Conservation (phyloP, 1,140 invertebrate genomes). For the Caenorhabditis brenneri region DNA sequence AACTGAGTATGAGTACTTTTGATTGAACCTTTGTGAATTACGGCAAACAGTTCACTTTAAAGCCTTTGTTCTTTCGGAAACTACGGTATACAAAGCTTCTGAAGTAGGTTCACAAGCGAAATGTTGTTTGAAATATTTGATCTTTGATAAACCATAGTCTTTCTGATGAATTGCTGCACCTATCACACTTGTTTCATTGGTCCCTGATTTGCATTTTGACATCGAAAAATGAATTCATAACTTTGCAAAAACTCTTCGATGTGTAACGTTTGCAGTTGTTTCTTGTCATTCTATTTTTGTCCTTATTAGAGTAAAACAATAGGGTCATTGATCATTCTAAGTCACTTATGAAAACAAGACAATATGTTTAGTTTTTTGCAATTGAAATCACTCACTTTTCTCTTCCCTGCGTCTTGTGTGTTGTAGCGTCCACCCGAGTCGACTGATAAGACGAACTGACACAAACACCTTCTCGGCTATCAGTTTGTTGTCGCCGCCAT, state of each 20-base stretch:
- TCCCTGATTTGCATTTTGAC: background rate
- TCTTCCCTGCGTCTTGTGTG: background rate
- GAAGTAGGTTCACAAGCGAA: too few relatives aligned
- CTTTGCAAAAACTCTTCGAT: too few relatives aligned
- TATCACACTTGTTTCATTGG: background rate
- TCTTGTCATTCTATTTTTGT: background rate
- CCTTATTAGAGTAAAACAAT: background rate
- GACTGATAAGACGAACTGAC: conserved; percentile 13
- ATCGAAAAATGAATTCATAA: too few relatives aligned
- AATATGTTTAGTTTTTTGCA: background rate
- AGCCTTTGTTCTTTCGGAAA: too few relatives aligned
- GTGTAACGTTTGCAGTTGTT: too few relatives aligned
- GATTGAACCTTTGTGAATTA: too few relatives aligned
- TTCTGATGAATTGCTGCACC: background rate
- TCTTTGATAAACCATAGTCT: too few relatives aligned
- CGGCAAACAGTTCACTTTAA: too few relatives aligned
- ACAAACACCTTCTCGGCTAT: conserved; percentile 5
- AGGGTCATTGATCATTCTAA: background rate
- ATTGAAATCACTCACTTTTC: background rate
- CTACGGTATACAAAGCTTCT: too few relatives aligned
- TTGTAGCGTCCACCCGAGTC: background rate
- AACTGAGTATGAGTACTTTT: too few relatives aligned
- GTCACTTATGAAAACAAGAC: background rate
- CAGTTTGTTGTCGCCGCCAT: conserved; percentile 22
- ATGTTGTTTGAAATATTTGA: too few relatives aligned